Evolutionary conservation across 2,113 vertebrate species (phyloP).

Genomic region (Pluvianellus socialis): DNA sequence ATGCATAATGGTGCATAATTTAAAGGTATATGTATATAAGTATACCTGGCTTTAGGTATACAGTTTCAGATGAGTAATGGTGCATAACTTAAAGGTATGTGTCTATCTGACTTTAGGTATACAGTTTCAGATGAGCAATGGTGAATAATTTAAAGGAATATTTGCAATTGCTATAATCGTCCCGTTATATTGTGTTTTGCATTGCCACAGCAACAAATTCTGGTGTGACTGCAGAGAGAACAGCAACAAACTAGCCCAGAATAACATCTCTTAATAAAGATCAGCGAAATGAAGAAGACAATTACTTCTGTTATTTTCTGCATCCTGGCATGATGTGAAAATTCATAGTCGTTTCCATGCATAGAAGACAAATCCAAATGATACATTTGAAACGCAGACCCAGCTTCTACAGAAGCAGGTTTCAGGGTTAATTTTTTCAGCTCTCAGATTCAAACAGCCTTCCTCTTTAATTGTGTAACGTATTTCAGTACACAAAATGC

Average conservation of each 20-base stretch:
- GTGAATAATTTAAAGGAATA: not conserved
- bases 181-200: not conserved
- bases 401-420: not conserved
- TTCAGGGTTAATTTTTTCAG: not conserved
- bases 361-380: not conserved
- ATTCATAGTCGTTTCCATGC: not conserved
- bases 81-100: not conserved
- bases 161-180: not conserved
- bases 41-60: too few species aligned
- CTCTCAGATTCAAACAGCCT: not conserved
- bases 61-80: too few species aligned
- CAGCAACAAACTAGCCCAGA: not conserved
- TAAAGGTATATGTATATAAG: not conserved
- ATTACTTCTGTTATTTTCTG: not conserved
- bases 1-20: not conserved
- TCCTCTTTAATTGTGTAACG: not conserved
- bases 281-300: not conserved
- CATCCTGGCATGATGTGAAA: not conserved
- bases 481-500: not conserved
- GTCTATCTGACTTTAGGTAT: too few species aligned
- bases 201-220: not conserved
- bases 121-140: too few species aligned
- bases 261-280: constrained; percentile 15
- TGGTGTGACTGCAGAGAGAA: not conserved
- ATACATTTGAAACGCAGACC: not conserved